Evolutionary conservation across 2,113 vertebrate species (phyloP).

Genomic region (Microtus pennsylvanicus): DNA sequence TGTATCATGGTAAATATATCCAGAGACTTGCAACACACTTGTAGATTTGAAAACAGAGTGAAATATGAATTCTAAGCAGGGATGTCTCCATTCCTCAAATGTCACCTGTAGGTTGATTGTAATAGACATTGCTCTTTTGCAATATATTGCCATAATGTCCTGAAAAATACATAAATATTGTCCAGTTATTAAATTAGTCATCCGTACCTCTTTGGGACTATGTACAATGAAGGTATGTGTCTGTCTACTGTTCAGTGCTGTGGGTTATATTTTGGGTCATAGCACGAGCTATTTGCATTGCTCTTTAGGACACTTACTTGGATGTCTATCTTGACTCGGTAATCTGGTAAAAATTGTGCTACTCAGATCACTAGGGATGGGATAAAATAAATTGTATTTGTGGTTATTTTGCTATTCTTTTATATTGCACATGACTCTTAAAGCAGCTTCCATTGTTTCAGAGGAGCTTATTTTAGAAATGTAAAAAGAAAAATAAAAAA

Average conservation of each 20-base stretch:
- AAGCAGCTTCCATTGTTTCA: not conserved
- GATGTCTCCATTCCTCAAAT: not conserved
- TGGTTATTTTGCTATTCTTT: conserved; percentile 40
- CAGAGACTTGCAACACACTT: not conserved
- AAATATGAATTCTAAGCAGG: conserved; percentile 42
- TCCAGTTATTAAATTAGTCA: conserved; percentile 34
- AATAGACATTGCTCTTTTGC: not conserved
- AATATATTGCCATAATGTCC: not conserved
- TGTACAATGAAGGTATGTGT: not conserved
- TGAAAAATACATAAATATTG: conserved; percentile 20
- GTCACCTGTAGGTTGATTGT: not conserved
- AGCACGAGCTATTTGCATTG: conserved; percentile 24
- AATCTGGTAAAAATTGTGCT: conserved; percentile 20
- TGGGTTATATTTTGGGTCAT: not conserved
- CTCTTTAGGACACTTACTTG: not conserved
- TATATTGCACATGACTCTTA: conserved; percentile 30
- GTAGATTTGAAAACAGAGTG: conserved; percentile 1
- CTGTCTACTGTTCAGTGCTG: not conserved
- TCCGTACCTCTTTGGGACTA: not conserved
- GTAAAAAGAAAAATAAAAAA: not conserved
- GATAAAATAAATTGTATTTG: conserved; percentile 38
- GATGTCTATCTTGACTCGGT: not conserved
- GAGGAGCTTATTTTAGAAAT: conserved; percentile 15
- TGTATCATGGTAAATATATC: not conserved
- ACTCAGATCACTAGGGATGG: not conserved